These are phyloP conservation scores for Syrmaticus mikado DNA, from an alignment of 2,113 vertebrate genomes.

Conservation along the genomic window DNA sequence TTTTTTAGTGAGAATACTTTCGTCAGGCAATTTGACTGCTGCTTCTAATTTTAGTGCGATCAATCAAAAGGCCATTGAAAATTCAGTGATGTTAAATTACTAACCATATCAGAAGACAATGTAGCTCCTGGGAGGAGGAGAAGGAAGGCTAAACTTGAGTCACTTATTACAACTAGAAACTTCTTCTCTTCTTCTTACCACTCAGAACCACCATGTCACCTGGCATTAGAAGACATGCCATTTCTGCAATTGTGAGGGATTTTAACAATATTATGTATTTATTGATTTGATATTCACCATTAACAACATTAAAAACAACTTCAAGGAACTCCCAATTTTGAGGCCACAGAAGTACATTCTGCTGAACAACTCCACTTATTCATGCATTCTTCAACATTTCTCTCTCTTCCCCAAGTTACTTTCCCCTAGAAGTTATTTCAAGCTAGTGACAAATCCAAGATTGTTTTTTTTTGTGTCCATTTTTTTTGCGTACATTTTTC, in stretches of 20 bases:
- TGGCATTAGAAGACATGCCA: not conserved
- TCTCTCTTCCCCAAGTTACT: not conserved
- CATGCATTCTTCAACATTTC: not conserved
- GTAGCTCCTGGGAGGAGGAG: not conserved
- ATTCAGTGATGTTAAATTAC: not conserved
- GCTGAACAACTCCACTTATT: not conserved
- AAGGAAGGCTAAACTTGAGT: not conserved
- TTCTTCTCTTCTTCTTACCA: not conserved
- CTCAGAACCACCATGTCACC: not conserved
- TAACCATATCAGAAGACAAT: not conserved
- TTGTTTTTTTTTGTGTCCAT: not conserved
- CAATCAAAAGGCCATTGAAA: not conserved
- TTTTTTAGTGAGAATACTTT: slow-evolving; percentile 7
- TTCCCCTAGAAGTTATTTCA: not conserved
- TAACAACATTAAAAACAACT: not conserved
- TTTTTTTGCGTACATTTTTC: slow-evolving; percentile 33
- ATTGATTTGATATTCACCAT: not conserved
- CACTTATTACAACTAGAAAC: not conserved
- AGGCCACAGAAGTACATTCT: not conserved
- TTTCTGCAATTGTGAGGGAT: not conserved
- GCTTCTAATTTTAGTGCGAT: not conserved
- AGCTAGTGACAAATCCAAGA: not conserved
- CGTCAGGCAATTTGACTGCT: not conserved
- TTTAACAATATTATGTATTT: not conserved
- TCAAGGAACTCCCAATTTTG: not conserved